Conservation (phyloP, 1,140 invertebrate species). For the Lepidostoma basale region DNA sequence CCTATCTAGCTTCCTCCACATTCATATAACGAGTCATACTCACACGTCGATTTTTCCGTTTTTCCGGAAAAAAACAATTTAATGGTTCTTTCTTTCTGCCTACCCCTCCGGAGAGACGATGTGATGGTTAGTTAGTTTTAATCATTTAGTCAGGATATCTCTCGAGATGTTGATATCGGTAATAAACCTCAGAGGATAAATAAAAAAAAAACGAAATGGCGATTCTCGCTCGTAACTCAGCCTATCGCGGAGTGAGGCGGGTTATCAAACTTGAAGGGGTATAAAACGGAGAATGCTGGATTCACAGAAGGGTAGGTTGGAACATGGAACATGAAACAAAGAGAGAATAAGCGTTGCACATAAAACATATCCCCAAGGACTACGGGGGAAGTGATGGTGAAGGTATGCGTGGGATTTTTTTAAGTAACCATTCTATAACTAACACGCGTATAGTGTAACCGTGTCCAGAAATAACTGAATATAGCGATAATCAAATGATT, state of each 20-base stretch:
- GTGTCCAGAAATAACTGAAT: no score
- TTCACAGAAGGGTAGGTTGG: neutral
- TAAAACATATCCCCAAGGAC: conserved; percentile 12
- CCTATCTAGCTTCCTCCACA: no score
- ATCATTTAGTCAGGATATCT: no score
- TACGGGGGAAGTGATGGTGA: neutral
- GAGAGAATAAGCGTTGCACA: conserved; percentile 1
- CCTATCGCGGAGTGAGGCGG: conserved; percentile 34
- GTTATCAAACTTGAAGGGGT: conserved; percentile 33
- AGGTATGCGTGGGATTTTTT: no score
- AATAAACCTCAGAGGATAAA: conserved; percentile 35
- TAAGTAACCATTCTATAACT: no score
- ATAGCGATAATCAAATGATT: no score
- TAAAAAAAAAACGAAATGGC: conserved; percentile 36
- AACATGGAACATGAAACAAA: conserved; percentile 30
- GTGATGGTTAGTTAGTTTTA: no score
- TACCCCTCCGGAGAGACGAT: no score
- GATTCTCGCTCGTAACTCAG: conserved; percentile 36
- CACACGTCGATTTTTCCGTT: no score
- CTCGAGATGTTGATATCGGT: conserved; percentile 19
- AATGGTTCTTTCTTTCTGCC: no score
- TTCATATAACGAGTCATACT: no score
- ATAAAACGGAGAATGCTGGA: conserved; percentile 29
- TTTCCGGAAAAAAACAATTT: neutral
- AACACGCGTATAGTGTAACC: no score